Percentiles rank a stretch among this genome's conserved stretches.
phyloP scores from a whole-genome alignment of 1,140 invertebrate species.

The Delia radicum region DNA sequence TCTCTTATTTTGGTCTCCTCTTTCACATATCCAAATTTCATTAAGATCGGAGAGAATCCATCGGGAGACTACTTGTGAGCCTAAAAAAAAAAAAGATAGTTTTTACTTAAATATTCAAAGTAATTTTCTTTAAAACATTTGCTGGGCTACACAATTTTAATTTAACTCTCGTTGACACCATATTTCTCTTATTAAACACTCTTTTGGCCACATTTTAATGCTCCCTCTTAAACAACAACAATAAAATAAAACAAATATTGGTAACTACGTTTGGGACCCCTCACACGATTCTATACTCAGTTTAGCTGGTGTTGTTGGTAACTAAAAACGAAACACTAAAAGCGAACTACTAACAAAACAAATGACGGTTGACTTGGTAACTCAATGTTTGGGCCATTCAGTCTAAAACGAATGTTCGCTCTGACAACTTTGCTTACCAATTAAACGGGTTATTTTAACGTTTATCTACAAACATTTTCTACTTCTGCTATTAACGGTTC shows the following conservation, averaged over 20 bases:
- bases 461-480: neutral
- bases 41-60: too few relatives aligned
- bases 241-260: slow-evolving; percentile 8
- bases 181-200: neutral
- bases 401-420: slow-evolving; percentile 9
- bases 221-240: neutral
- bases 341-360: neutral
- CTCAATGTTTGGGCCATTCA: slow-evolving; percentile 9
- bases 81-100: too few relatives aligned
- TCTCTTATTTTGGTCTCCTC: too few relatives aligned
- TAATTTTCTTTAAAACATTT: neutral
- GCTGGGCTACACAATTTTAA: neutral
- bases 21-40: too few relatives aligned
- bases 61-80: too few relatives aligned
- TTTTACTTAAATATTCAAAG: too few relatives aligned
- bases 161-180: neutral
- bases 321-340: neutral
- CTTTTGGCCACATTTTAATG: neutral
- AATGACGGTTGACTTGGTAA: slow-evolving; percentile 18
- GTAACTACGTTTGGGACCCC: neutral
- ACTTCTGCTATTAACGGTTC: neutral
- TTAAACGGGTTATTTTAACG: neutral
- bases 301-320: neutral
- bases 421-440: neutral
- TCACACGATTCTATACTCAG: neutral